A percentile compares a stretch with the other conserved stretches of the same genome.
phyloP scores from a whole-genome alignment of 2,888 invertebrate genomes.

The Hetaerina titia region DNA sequence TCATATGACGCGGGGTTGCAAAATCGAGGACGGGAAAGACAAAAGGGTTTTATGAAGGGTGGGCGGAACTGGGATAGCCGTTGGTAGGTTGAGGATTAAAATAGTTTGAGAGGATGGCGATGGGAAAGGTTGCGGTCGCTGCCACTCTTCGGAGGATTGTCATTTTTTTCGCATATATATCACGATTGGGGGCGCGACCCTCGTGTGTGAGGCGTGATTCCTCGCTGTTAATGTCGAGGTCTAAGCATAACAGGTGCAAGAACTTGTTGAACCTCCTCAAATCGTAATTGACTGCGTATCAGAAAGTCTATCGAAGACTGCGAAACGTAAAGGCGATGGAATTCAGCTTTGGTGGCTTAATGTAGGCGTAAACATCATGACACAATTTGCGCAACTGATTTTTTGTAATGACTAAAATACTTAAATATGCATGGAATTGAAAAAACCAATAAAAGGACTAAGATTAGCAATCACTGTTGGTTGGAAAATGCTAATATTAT shows the following conservation, averaged over 20 bases:
- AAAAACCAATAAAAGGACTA: too few species aligned
- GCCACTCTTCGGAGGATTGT: background rate
- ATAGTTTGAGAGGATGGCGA: background rate
- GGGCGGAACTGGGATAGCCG: background rate
- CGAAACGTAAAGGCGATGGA: background rate
- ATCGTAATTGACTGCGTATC: background rate
- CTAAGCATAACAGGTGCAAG: constrained; percentile 8
- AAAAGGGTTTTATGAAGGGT: constrained; percentile 25
- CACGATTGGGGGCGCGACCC: constrained; percentile 21
- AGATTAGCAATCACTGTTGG: too few species aligned
- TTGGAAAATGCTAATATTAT: too few species aligned
- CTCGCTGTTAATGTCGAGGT: constrained; percentile 39
- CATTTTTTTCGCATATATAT: background rate
- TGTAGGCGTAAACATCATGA: too few species aligned
- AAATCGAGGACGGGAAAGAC: constrained; percentile 20
- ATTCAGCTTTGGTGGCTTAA: background rate
- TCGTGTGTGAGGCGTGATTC: background rate
- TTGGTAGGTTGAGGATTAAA: background rate
- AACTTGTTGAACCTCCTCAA: background rate
- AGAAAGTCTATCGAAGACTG: background rate
- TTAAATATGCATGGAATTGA: too few species aligned
- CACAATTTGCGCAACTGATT: too few species aligned
- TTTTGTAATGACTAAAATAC: too few species aligned
- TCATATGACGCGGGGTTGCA: background rate
- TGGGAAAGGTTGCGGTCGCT: constrained; percentile 24